A percentile compares a stretch with the other conserved stretches of the same genome.
These are phyloP conservation scores for Oreotrochilus melanogaster DNA, from an alignment of 2,113 vertebrate species.

Conservation along the genomic window DNA sequence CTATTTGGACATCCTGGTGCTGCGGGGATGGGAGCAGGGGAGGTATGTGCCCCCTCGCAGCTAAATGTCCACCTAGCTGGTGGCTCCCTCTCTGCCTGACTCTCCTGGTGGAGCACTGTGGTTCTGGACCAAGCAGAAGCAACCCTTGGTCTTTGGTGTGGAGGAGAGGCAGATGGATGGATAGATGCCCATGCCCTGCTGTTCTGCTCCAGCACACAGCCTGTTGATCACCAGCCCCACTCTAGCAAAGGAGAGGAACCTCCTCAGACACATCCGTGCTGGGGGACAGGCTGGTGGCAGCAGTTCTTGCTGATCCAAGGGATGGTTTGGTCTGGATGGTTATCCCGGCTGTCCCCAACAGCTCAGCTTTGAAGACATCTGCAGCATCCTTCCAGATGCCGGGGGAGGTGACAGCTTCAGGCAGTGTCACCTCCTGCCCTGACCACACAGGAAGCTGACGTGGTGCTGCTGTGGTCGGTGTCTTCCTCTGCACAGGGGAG, in stretches of 20 bases:
- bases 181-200: fast-evolving
- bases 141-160: neutral
- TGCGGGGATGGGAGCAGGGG: neutral
- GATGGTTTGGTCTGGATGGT: fast-evolving
- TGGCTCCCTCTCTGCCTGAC: neutral
- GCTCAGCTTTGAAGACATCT: neutral
- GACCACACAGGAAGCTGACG: fast-evolving
- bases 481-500: neutral
- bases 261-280: fast-evolving
- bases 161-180: fast-evolving
- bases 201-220: neutral
- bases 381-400: neutral
- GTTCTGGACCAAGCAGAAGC: neutral
- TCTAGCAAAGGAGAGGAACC: neutral
- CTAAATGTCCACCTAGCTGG: no score
- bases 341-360: fast-evolving
- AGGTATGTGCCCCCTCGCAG: no score
- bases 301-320: neutral
- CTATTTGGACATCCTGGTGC: no score
- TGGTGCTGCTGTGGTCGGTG: fast-evolving
- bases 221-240: neutral
- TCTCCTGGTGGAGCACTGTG: neutral
- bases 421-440: neutral
- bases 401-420: neutral
- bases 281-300: neutral